Base-by-base conservation (phyloP, 2,113 vertebrate species). In the Hydropotes inermis region DNA sequence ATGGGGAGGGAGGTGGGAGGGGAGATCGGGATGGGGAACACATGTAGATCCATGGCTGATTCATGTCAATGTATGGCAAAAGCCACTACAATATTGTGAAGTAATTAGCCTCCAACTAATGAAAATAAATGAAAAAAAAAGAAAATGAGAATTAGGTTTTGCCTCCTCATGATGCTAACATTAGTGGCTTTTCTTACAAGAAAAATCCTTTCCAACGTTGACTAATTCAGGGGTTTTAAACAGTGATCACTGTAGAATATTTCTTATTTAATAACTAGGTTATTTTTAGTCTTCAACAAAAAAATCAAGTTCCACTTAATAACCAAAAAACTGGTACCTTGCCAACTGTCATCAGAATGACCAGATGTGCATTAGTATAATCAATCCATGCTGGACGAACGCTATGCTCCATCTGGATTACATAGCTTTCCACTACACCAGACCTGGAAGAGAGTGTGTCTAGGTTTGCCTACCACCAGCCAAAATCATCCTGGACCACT, bases 231-330 rank as follows among this genome's bases (percentile, higher is more conserved):
- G 11, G n/a, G 27, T 64, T 96, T 94, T 89, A 84, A 58, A 54
- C 27, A 79, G 28, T 36, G 33, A 91, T 64, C 76, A 85, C 50
- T 79, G 19, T 89, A 25, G 82, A 36, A 92, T 2, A 6, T 8
- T 36, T 30, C 90, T 84, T 91, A 55, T 57, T 91, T 58, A 76
- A 60, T 54, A 27, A 82, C 58, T 55, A 52, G 33, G 27, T 47
- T 57, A 54, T 7, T 87, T 55, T 95, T 60, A 92, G 12, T 86
- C n/a, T 88, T 82, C 12, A 83, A 92, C 50, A 81, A 89, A 81
- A 81, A 94, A 78, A 52, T 86, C 27, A 82, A 87, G 84, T 85
- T 85, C 60, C n/a, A 57, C 61, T 91, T 87, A 83, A 96, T 54
- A 90, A 76, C 14, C n/a, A 64, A 76, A 85, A 81, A 84, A 91